Evolutionary conservation across 2,888 invertebrate genomes (phyloP), one percentile per base, ranked within the genome.

Genomic region (Macrosiphum euphorbiae): DNA sequence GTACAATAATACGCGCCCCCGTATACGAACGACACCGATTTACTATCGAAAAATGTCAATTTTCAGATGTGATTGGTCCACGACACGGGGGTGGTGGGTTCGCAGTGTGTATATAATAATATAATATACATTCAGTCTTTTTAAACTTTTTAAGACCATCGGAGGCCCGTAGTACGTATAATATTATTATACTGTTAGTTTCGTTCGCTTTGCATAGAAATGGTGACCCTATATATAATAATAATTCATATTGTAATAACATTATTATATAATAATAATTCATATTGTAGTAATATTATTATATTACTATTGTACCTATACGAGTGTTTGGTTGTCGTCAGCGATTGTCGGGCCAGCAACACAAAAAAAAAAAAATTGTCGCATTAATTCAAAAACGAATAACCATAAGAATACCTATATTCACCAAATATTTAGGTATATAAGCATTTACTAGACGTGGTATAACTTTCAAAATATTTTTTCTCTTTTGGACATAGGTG

Each of bases 11-110:
- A 44, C 88, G 84, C 55, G 16, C 35, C 35, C 20, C 52, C 8
- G 55, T 44, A 47, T 44, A 35, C 52, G 26, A 93, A 89, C 78
- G 78, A 88, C 88, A 84, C 88, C 88, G 89, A 93, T 90, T 93
- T 87, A 90, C 85, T 93, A 93, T 93, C 93, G 85, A 35, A 90
- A 92, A 93, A 90, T 90, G 93, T 90, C 93, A 90, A 86, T 90
- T 90, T 93, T 47, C 61, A 28, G 50, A 86, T 90, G 90, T 28
- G 93, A 94, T 94, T 94, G 89, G 61, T 61, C 85, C 61, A 50
- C 24, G 58, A 11, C 47, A 58, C 0, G 26, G 1, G 35, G 35
- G 26, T 24, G 35, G 11, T 50, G 55, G 55, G 20, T 52, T 3
- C 52, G n/a, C 67, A 67, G 35, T 78, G 24, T 8, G 26, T 26